Conservation (phyloP, 2,797 vertebrate species). For the Podarcis lilfordi region DNA sequence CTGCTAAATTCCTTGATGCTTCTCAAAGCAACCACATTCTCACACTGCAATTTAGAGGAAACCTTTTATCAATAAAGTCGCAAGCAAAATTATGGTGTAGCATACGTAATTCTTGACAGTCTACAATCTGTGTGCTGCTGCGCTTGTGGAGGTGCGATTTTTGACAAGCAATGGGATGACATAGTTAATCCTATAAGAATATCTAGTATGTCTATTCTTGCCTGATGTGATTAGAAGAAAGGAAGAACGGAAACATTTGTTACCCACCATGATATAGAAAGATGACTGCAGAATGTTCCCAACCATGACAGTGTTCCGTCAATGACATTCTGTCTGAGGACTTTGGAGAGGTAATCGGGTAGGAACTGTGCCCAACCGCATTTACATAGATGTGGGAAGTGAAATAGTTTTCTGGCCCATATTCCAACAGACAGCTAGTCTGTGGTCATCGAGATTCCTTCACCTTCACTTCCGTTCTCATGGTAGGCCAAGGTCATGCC, state of each 20-base stretch:
- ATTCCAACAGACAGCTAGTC: not conserved
- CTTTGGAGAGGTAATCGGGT: not conserved
- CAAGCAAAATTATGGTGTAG: constrained; percentile 57
- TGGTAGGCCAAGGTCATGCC: not conserved
- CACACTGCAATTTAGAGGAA: constrained; percentile 61
- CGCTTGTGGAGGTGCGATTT: not conserved
- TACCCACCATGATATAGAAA: not conserved
- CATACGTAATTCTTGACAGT: constrained; percentile 57
- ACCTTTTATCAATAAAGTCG: constrained; percentile 68
- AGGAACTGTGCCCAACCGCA: not conserved
- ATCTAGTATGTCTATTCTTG: not conserved
- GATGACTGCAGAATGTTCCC: not conserved
- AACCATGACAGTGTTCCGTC: not conserved
- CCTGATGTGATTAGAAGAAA: fast-evolving
- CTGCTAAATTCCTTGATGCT: constrained; percentile 66
- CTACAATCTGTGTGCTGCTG: fast-evolving
- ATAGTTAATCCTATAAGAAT: not conserved
- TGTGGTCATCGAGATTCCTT: not conserved
- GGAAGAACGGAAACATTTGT: not conserved
- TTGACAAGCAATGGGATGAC: not conserved
- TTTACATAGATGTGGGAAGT: not conserved
- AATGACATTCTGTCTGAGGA: not conserved
- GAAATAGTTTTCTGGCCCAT: not conserved
- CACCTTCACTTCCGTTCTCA: not conserved
- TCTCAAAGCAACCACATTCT: constrained; percentile 65